Conservation (phyloP, 2,113 vertebrate genomes). For the Takifugu flavidus region DNA sequence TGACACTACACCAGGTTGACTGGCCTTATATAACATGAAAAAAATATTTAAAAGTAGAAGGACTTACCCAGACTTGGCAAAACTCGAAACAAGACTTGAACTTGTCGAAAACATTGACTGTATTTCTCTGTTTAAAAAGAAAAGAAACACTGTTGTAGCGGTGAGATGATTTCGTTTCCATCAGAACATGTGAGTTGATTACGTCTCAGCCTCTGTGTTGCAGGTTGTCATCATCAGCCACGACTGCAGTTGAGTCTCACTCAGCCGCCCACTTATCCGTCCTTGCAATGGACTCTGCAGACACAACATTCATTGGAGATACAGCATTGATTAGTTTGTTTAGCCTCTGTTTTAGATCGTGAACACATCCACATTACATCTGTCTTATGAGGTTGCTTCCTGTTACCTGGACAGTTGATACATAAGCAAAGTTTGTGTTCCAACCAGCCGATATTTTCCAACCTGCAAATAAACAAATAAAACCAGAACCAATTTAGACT, state of each 20-base stretch:
- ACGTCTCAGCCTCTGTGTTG: conserved; percentile 39
- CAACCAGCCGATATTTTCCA: conserved; percentile 68
- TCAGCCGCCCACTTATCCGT: conserved; percentile 44
- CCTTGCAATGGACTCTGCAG: conserved; percentile 12
- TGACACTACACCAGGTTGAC: background rate
- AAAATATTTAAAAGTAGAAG: background rate
- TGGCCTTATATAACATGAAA: too few relatives aligned
- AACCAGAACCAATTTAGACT: background rate
- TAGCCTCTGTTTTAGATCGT: background rate
- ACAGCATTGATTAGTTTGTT: too few relatives aligned
- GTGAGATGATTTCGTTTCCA: background rate
- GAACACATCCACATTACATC: background rate
- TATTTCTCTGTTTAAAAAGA: conserved; percentile 58
- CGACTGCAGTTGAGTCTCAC: conserved; percentile 49
- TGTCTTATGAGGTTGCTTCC: background rate
- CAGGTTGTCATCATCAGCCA: conserved; percentile 40
- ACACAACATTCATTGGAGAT: background rate
- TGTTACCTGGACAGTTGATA: conserved; percentile 43
- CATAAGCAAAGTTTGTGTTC: conserved; percentile 63
- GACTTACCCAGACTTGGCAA: conserved; percentile 62
- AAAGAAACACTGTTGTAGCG: background rate
- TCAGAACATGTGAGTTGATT: background rate
- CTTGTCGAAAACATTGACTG: conserved; percentile 51
- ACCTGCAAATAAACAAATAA: conserved; percentile 38
- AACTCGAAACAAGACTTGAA: conserved; percentile 70